Evolutionary conservation across 2,797 vertebrate genomes (phyloP).

Genomic region (Pangasius larnaudii): DNA sequence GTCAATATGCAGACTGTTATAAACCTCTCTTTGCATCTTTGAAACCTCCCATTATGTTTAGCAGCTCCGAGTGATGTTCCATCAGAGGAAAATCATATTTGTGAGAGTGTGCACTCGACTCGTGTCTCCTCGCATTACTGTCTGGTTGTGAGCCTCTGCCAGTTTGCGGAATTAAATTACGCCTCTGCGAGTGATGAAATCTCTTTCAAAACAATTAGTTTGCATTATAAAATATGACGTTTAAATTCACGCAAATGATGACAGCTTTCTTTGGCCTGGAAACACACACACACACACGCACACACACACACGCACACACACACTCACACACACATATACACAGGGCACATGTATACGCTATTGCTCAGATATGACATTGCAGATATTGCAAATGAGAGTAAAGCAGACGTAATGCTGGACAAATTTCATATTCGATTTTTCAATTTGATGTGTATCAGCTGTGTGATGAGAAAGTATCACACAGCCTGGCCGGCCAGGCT

Average conservation of each 20-base stretch:
- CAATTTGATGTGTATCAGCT: slow-evolving; percentile 34
- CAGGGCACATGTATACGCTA: neutral
- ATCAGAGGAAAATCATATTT: slow-evolving; percentile 62
- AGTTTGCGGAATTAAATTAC: slow-evolving; percentile 53
- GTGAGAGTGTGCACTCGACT: slow-evolving; percentile 46
- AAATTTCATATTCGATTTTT: slow-evolving; percentile 28
- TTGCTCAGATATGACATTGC: neutral
- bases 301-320: neutral
- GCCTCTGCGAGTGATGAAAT: slow-evolving; percentile 41
- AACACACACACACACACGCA: neutral
- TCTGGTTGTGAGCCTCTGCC: slow-evolving; percentile 33
- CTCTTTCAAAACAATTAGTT: slow-evolving; percentile 57
- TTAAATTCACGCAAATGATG: slow-evolving; percentile 46
- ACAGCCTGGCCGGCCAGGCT: slow-evolving; percentile 12
- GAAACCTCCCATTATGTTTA: slow-evolving; percentile 58
- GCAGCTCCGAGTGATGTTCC: slow-evolving; percentile 58
- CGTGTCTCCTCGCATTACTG: slow-evolving; percentile 58
- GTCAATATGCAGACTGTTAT: slow-evolving; percentile 33
- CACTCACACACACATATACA: no score
- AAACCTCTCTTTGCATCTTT: slow-evolving; percentile 39
- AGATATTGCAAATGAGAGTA: slow-evolving; percentile 15
- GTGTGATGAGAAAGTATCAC: slow-evolving; percentile 16
- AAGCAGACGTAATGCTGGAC: slow-evolving; percentile 24
- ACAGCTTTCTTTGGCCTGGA: neutral
- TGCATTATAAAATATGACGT: slow-evolving; percentile 52